Base-by-base conservation (phyloP, 2,113 vertebrate species). In the Solenodon paradoxus region DNA sequence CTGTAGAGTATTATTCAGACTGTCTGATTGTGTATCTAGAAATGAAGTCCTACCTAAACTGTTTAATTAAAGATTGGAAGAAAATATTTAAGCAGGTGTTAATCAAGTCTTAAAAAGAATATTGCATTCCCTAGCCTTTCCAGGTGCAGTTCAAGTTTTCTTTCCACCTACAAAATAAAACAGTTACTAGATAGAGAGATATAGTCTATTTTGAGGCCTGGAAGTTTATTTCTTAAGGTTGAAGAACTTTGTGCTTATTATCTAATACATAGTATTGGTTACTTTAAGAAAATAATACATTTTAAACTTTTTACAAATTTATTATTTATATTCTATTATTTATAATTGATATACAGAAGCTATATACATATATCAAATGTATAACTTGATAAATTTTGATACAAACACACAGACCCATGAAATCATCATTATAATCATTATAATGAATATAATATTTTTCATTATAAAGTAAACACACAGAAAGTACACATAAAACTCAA, bases 11-110 rank as follows among this genome's bases (percentile, higher is more conserved):
- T 94, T 90, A 97, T 87, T 95, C 92, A 89, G 88, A 92, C 45
- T 95, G 61, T 89, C 92, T 96, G 93, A 96, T 96, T 96, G 71
- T 97, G 51, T 88, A 95, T 81, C 92, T 94, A 74, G 89, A 95
- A 96, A 94, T 79, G 92, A 96, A 96, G 80, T 96, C 84, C 77
- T 96, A 96, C 83, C 94, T 80, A 96, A 97, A 96, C 95, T 96
- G 89, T 97, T 97, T 97, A 97, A 97, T 97, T 97, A 97, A 95
- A 94, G 88, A 97, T 80, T 92, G 81, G 90, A 94, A 97, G 94
- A 96, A 97, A 96, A 95, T 97, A 97, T 97, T 97, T 95, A 97
- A 97, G 96, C 96, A 97, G 97, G 94, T 97, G 96, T 97, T 97
- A 96, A 97, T 97, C 96, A 97, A 92, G 80, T 93, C 90, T 92